Evolutionary conservation across 2,113 vertebrate species (phyloP).

Genomic region (Tonatia bakeri): DNA sequence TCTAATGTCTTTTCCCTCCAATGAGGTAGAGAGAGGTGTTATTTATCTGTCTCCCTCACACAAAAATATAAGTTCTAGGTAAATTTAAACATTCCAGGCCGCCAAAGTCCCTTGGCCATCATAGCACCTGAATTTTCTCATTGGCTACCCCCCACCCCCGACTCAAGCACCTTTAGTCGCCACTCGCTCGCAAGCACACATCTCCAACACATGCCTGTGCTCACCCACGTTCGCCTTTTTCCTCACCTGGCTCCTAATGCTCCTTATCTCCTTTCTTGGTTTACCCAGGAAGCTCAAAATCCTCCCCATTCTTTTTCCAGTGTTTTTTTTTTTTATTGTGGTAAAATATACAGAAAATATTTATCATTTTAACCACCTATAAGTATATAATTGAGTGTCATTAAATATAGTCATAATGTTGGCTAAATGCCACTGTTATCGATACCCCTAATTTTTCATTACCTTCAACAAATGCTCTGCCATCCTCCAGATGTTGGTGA

Average conservation of each 20-base stretch:
- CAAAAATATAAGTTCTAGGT: neutral
- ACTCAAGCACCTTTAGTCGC: neutral
- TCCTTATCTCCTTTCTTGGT: neutral
- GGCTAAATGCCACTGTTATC: neutral
- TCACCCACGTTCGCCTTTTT: neutral
- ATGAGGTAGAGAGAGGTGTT: neutral
- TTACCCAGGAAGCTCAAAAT: neutral
- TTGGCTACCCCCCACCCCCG: neutral
- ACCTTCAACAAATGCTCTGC: neutral
- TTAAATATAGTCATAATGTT: neutral
- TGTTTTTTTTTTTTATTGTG: neutral
- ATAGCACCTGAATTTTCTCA: neutral
- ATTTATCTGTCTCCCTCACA: neutral
- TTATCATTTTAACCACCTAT: neutral
- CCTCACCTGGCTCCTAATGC: neutral
- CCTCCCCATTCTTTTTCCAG: neutral
- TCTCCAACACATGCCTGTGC: rapidly evolving
- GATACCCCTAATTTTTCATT: neutral
- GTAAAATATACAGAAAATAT: neutral
- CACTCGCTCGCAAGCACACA: neutral
- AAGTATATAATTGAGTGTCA: neutral
- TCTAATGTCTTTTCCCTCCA: neutral
- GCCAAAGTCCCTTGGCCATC: neutral
- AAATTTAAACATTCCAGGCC: neutral
- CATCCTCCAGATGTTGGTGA: neutral